Evolutionary conservation across 2,888 invertebrate genomes (phyloP).

Genomic region (Torymus auratus): DNA sequence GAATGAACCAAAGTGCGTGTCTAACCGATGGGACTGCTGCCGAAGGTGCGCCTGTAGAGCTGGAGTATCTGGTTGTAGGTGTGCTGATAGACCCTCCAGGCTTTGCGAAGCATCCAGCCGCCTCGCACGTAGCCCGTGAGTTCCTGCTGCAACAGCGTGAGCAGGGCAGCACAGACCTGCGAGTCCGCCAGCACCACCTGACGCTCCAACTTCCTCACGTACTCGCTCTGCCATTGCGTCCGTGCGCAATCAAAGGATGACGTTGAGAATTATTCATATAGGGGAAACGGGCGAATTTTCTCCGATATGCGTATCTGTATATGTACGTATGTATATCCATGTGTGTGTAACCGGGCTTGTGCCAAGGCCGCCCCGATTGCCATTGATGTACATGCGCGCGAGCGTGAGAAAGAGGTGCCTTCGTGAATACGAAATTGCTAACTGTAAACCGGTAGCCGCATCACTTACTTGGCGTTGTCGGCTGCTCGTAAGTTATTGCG

Average conservation of each 20-base stretch:
- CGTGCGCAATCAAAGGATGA: neutral
- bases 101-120: slow-evolving; percentile 83
- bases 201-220: slow-evolving; percentile 78
- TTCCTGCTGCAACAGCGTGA: slow-evolving; percentile 83
- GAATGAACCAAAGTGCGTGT: neutral
- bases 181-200: slow-evolving; percentile 84
- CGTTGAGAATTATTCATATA: no score
- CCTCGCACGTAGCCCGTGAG: slow-evolving; percentile 81
- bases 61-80: slow-evolving; percentile 80
- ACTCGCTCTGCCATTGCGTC: slow-evolving; percentile 64
- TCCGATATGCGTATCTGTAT: neutral
- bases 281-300: no score
- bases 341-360: neutral
- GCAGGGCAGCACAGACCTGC: slow-evolving; percentile 81
- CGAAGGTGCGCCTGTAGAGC: slow-evolving; percentile 78
- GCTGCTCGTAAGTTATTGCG: slow-evolving; percentile 16
- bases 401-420: neutral
- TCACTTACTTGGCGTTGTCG: neutral
- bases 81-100: slow-evolving; percentile 84
- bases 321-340: neutral
- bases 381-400: no score
- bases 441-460: neutral
- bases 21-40: slow-evolving; percentile 69
- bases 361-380: neutral
- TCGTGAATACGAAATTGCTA: slow-evolving; percentile 34